These are phyloP conservation scores for Copsychus sechellarum DNA, from an alignment of 2,113 vertebrate species.

Conservation along the genomic window DNA sequence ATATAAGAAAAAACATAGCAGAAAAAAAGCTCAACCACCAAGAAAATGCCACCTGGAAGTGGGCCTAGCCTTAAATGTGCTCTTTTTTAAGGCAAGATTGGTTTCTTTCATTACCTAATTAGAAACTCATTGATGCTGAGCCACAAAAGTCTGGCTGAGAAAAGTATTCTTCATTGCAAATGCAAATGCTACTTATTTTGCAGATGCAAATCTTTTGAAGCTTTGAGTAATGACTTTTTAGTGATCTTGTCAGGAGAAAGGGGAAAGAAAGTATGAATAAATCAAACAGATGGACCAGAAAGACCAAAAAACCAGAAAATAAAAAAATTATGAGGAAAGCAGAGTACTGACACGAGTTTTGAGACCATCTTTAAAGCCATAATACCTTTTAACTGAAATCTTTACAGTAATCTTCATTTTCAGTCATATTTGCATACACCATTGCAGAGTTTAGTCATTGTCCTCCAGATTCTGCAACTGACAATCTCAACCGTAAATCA, in stretches of 20 bases:
- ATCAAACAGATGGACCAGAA: neutral
- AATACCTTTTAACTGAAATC: neutral
- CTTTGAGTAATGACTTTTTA: neutral
- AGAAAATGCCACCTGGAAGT: neutral
- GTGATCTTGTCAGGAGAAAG: neutral
- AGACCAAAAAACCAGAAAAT: fast-evolving
- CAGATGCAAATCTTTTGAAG: neutral
- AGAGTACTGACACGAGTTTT: neutral
- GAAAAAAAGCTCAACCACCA: neutral
- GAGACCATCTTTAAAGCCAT: neutral
- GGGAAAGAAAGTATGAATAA: neutral
- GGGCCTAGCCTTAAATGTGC: neutral
- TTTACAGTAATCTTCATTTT: neutral
- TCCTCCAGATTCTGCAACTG: neutral
- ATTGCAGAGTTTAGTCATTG: neutral
- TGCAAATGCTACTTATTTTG: neutral
- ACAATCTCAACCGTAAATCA: neutral
- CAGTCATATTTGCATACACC: neutral
- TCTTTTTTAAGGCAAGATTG: neutral
- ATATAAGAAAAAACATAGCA: neutral
- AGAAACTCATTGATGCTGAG: neutral
- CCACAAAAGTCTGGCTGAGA: neutral
- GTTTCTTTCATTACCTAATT: neutral
- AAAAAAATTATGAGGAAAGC: neutral
- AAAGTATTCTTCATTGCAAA: neutral